Evolutionary conservation across 2,113 vertebrate species (phyloP), one percentile per base, ranked within the genome.

Genomic region (Anas platyrhynchos): DNA sequence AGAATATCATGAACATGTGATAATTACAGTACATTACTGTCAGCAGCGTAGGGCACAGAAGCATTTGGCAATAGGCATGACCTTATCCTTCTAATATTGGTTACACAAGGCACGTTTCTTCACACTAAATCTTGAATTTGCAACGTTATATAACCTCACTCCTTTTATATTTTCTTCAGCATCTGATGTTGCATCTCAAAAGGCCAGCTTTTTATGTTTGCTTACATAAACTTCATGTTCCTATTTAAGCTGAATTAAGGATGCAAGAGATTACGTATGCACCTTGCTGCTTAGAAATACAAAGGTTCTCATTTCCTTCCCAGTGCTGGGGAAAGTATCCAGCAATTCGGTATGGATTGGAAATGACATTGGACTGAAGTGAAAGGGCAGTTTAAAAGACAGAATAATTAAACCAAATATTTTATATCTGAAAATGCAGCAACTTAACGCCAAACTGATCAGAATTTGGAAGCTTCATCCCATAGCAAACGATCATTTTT

Each of bases 381-480:
- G 48, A 91, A 96, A 72, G 68, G 54, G 61, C 61, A 61, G 21
- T 83, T 86, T 22, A 86, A 81, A 46, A 16, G 27, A 67, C 46
- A 78, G 56, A 88, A 71, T 65, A 95, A 90, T 91, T 83, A 75
- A 94, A 81, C 8, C 23, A 32, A 65, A 54, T 61, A 89, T 58
- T 86, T 83, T 38, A 16, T 54, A 83, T 18, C 61, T 61, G 65
- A 86, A 85, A 79, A 84, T 9, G 20, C 63, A 89, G 25, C 68
- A 88, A 86, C 20, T 73, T 69, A 54, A 72, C 32, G 69, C 61
- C 50, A 79, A 87, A 87, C 12, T 58, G 56, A 61, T 34, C 34
- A 43, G 52, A 90, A 89, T 46, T 71, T 85, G 22, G 27, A 80
- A 89, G n/a, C 50, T 88, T 41, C 55, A 25, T 77, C 50, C 72